Evolutionary conservation across 1,140 invertebrate genomes (phyloP), one percentile per base, ranked within the genome.

Genomic region (Zaprionus davidi): DNA sequence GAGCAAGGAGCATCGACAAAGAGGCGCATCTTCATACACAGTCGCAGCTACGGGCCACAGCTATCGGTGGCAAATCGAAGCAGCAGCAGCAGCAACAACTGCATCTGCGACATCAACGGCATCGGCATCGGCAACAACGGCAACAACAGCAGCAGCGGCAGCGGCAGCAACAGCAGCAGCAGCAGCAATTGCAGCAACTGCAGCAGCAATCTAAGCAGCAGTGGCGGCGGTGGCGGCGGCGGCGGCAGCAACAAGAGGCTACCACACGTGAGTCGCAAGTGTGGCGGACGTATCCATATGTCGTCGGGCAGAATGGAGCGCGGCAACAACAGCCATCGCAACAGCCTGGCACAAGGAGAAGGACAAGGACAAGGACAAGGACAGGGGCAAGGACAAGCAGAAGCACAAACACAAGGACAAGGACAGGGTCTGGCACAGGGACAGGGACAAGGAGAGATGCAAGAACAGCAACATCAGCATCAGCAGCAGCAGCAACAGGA

Each of bases 401-500:
- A 46, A 57, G 57, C 41, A 44, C 76, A 56, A 26, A 63, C 28
- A 38, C 63, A 67, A 46, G 70, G 53, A 11, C 34, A 34, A 36
- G 12, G 6, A 24, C 69, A 78, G 38, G 28, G 51, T 26, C 64
- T 59, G 49, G 62, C 55, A 34, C 66, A 71, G 24, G 53, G 26
- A 36, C 34, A 41, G 24, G 67, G 41, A 17, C 41, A 46, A 17
- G 41, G 41, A 17, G 41, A 46, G 41, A 46, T 17, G 41, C 41
- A 17, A 5, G 2, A 44, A n/a, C 38, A 15, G 1, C 3, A 13
- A 3, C 4, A 41, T 2, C 38, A 38, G 3, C 28, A 36, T 7
- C 28, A 63, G 7, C 36, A 13, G 31, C 20, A 24, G 22, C 57
- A 72, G 5, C 26, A 34, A 24, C 31, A 38, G 12, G 17, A 31